phyloP scores from a whole-genome alignment of 1,140 invertebrate species.

The Littorina saxatilis region DNA sequence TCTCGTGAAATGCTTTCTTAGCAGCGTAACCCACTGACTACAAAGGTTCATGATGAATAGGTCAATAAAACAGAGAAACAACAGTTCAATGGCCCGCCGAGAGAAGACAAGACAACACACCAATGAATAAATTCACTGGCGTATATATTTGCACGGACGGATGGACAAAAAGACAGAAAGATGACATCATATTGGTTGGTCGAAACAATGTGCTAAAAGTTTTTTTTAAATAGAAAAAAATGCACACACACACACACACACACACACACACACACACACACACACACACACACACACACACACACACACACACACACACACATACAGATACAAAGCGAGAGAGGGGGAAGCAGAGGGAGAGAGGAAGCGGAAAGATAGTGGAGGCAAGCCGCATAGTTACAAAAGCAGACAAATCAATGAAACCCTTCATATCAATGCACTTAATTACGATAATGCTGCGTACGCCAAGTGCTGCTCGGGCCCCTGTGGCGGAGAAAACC shows the following conservation, averaged over 20 bases:
- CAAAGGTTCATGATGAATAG: too few species aligned
- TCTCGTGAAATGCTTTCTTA: too few species aligned
- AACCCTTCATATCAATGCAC: background rate
- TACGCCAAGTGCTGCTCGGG: background rate
- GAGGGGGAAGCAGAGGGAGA: background rate
- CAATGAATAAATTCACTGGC: background rate
- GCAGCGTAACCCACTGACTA: too few species aligned
- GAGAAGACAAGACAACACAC: too few species aligned
- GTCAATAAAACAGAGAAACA: background rate
- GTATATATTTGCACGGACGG: background rate
- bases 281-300: background rate
- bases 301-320: background rate
- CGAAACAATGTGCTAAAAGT: too few species aligned
- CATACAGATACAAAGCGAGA: background rate
- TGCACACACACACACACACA: conserved; percentile 20
- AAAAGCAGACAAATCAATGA: background rate
- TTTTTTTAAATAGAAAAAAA: background rate
- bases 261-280: background rate
- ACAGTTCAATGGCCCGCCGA: too few species aligned
- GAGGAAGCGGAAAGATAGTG: background rate
- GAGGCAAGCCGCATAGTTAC: background rate
- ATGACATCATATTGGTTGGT: too few species aligned
- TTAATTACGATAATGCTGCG: background rate
- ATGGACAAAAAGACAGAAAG: too few species aligned
- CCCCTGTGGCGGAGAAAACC: too few species aligned